Conservation (phyloP, 2,113 vertebrate genomes). For the Penelope pileata region DNA sequence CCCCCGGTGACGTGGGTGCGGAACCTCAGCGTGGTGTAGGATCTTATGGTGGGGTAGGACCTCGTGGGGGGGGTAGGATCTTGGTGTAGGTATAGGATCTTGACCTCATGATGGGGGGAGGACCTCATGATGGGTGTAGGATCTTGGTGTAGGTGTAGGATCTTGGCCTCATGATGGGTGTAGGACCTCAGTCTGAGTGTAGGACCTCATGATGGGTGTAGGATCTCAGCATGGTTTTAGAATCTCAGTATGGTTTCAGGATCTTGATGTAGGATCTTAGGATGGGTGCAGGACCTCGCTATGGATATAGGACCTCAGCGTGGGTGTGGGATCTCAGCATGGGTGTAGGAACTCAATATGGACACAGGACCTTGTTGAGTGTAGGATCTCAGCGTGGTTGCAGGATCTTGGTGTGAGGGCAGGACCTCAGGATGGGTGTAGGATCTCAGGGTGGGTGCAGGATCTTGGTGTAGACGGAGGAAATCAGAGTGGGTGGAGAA, state of each 20-base stretch:
- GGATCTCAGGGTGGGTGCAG: not conserved
- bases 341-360: too few relatives aligned
- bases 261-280: rapidly evolving
- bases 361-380: too few relatives aligned
- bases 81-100: rapidly evolving
- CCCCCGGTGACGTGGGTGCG: not conserved
- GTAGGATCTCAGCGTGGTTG: too few relatives aligned
- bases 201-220: not conserved
- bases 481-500: rapidly evolving
- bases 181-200: not conserved
- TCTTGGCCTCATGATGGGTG: rapidly evolving
- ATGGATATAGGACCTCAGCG: not conserved
- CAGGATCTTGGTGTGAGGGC: not conserved
- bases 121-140: rapidly evolving
- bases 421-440: not conserved
- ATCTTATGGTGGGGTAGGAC: too few relatives aligned
- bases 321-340: not conserved
- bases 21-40: too few relatives aligned
- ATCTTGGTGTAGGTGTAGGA: rapidly evolving
- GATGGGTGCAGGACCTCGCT: rapidly evolving
- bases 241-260: not conserved
- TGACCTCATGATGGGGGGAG: rapidly evolving
- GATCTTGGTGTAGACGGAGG: not conserved
- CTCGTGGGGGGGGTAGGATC: rapidly evolving
- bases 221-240: not conserved